Base-by-base conservation (phyloP, 2,888 invertebrate species). In the Tricholauxania praeusta region DNA sequence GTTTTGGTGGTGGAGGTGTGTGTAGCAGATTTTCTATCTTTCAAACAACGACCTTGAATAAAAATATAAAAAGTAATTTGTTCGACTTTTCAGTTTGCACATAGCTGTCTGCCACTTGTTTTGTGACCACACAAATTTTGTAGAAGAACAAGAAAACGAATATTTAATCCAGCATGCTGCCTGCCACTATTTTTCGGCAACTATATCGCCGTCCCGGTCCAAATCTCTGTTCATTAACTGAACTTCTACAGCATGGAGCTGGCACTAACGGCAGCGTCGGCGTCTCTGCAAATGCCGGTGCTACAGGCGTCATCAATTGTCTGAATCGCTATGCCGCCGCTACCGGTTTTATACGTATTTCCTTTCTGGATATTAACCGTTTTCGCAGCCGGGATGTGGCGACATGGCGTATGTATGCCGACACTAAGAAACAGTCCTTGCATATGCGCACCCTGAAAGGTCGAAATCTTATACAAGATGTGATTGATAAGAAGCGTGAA, bases 401-500 rank as follows among this genome's bases (percentile, higher is more conserved):
- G 8, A 78, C 80, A 0, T 78, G 85, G 12, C 83, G 86, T 1
- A 63, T 84, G 48, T 87, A 86, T 78, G 87, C 86, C 2, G 83
- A 84, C 70, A 79, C 82, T 49, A 87, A 87, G 63, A 86, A 86
- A 72, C 82, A 84, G 12, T 80, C 82, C 0, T 71, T 87, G 49
- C 85, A 85, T 12, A 70, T 85, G 73, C 83, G 81, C 69, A 84
- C 84, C 0, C 76, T 85, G 62, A 89, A 90, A 78, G 89, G 89
- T 72, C 82, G 89, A 2, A 88, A 89, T 78, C 82, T 88, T 15
- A 73, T 91, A 0, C 90, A 91, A 82, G 89, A 89, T 84, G 91
- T 88, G 3, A 88, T 93, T 71, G 90, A 91, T 76, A 89, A 91
- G 69, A 92, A 90, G 78, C 91, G 91, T 75, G 90, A 90, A 75